Evolutionary conservation across 2,888 invertebrate species (phyloP), one percentile per base, ranked within the genome.

Genomic region (Plusia festucae): DNA sequence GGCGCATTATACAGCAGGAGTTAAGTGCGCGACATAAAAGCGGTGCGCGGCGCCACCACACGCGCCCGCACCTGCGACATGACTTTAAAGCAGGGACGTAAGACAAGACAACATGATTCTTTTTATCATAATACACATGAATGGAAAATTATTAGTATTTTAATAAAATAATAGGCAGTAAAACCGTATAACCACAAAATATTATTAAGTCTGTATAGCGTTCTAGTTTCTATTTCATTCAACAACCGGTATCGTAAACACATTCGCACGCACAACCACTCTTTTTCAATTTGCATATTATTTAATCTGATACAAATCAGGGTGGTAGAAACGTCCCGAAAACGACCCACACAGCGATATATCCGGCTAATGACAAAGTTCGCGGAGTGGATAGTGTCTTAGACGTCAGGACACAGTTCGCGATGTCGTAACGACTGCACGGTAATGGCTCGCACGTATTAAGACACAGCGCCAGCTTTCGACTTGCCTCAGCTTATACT

Each of bases 11-110:
- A 40, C 40, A 7, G 40, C 6, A n/a, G 40, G 40, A 40, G 40
- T n/a, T 40, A 40, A 40, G 40, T 40, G 40, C 40, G 40, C 40
- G n/a, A 40, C 40, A n/a, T 40, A 40, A 40, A 13, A n/a, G 40
- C n/a, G 40, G 40, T n/a, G 40, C 40, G 40, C n/a, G 40, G 40
- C 40, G 40, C 40, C 40, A 40, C 40, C n/a, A n/a, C 40, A 3
- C 30, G 15, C 40, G 40, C 40, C n/a, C 40, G 40, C n/a, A 40
- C n/a, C 3, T 4, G 40, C 3, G n/a, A 40, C 4, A n/a, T 40
- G 40, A n/a, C 34, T 34, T n/a, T n/a, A 5, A 30, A 30, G 30
- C 9, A 30, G 1, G 30, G 30, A 2, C 30, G 9, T 30, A 30
- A 30, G 0, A 27, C 27, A 7, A n/a, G 27, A 30, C 30, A 1